phyloP scores from a whole-genome alignment of 2,113 vertebrate genomes.

The Nettapus auritus region DNA sequence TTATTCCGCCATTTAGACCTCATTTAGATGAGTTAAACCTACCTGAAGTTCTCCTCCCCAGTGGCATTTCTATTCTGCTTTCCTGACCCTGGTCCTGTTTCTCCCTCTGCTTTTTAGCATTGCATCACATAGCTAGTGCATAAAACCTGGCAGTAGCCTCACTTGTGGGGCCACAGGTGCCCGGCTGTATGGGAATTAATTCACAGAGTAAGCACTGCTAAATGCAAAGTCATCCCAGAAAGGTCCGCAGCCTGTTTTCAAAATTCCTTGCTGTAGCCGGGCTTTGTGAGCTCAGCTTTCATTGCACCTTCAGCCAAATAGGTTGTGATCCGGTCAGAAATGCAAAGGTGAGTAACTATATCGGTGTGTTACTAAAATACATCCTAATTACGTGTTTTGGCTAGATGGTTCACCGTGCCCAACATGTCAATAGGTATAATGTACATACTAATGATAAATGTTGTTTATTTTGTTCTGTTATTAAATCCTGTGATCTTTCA shows the following conservation, averaged over 20 bases:
- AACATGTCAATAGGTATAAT: neutral
- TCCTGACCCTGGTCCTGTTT: neutral
- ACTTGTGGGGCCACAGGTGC: accelerated
- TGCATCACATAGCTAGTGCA: accelerated
- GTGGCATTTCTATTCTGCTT: neutral
- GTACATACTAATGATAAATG: neutral
- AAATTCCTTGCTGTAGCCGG: neutral
- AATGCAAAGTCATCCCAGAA: neutral
- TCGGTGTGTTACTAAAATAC: neutral
- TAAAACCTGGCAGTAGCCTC: accelerated
- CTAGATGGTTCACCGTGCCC: neutral
- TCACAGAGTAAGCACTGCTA: neutral
- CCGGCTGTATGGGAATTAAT: accelerated
- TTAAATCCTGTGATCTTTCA: neutral
- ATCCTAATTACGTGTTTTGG: neutral
- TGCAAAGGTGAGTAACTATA: neutral
- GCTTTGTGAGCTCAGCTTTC: neutral
- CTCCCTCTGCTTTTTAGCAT: neutral
- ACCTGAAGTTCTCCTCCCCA: neutral
- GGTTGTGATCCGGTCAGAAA: neutral
- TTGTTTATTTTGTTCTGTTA: neutral
- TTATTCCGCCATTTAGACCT: neutral
- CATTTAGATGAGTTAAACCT: neutral
- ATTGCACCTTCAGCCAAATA: accelerated
- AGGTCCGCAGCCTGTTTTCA: neutral